Base-by-base conservation (phyloP, 1,140 invertebrate species). In the Temnothorax curvispinosus region DNA sequence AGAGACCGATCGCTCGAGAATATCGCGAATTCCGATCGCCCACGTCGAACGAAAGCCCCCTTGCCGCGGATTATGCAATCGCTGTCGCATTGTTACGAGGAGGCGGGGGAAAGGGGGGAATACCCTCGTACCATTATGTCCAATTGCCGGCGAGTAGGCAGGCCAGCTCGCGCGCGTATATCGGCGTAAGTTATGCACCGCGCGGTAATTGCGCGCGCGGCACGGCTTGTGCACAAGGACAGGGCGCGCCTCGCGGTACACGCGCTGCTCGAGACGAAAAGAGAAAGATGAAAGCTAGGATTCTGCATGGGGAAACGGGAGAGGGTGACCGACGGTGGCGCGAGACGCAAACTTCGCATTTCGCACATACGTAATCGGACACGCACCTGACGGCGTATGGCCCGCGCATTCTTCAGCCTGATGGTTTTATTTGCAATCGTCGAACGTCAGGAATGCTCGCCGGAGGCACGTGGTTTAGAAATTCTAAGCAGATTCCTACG, bases 191-290 rank as follows among this genome's bases (percentile, higher is more conserved):
- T 87, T 90, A 88, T 88, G 80, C 80, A 81, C 47, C 71, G 58
- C 72, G 13, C 52, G 5, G 74, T 81, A 81, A 89, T 87, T 82
- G 86, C 72, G 78, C 78, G 80, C 78, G 80, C 81, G 58, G 85
- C 77, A 32, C 64, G 18, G 27, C 71, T 86, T 65, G 80, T 67
- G 60, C 52, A 71, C 89, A 92, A 92, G 91, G 89, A 90, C 90
- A 80, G 84, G 71, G 82, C 82, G 82, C 90, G 86, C 90, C 89
- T 88, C 44, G 75, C 21, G 52, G 3, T n/a, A 9, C 35, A 1
- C 21, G 18, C 7, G 65, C 7, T 1, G 9, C n/a, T 18, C 21
- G 65, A 67, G 47, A 80, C 8, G 62, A 80, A 35, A 21, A 35
- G 13, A 50, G 27, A 78, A 18, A 64, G 76, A 60, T n/a, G 60